Base-by-base conservation (phyloP, 2,888 invertebrate species). In the Alentia gelatinosa region DNA sequence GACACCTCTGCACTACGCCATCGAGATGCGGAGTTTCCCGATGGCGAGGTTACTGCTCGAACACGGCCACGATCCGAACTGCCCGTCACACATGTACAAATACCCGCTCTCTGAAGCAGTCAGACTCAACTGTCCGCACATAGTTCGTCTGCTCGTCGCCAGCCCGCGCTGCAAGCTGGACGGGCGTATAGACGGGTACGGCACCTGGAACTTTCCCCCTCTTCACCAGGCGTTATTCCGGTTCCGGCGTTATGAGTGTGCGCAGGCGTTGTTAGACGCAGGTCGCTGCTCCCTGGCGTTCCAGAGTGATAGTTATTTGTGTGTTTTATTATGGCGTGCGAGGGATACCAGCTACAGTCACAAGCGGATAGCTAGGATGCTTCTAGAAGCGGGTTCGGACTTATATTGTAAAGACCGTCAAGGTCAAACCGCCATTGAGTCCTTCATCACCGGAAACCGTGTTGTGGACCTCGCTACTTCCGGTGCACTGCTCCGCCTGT, bases 1-100 rank as follows among this genome's bases (percentile, higher is more conserved):
- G 47, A 90, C 90, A 0, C 90, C 90, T 5, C 79, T 90, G 12
- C 90, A 90, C 50, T 90, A 74, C 35, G 83, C 90, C 79, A 90
- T 90, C 35, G 33, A 79, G 47, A 79, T 39, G 47, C 30, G 35
- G 42, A 90, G 42, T 33, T 15, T 23, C 23, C 15, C 47, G 15
- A 90, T 90, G 90, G 90, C 90, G 23, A 83, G 50, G 12, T 15
- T 90, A 12, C 79, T 90, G 30, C 79, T 90, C 5, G 33, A 33
- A 19, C 42, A 75, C n/a, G 90, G 90, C 33, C 90, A 90, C 79
- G 50, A 90, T 33, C 90, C 90, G 37, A 90, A 90, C 79, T 3
- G 4, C 35, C 79, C 90, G 15, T 90, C 90, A 9, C 47, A 50
- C n/a, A 74, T 75, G 42, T 39, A 79, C 47, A 74, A 90, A 33